A percentile compares a stretch with the other conserved stretches of the same genome.
These are phyloP conservation scores for Bombus waltoni DNA, from an alignment of 1,140 invertebrate species.

Conservation along the genomic window DNA sequence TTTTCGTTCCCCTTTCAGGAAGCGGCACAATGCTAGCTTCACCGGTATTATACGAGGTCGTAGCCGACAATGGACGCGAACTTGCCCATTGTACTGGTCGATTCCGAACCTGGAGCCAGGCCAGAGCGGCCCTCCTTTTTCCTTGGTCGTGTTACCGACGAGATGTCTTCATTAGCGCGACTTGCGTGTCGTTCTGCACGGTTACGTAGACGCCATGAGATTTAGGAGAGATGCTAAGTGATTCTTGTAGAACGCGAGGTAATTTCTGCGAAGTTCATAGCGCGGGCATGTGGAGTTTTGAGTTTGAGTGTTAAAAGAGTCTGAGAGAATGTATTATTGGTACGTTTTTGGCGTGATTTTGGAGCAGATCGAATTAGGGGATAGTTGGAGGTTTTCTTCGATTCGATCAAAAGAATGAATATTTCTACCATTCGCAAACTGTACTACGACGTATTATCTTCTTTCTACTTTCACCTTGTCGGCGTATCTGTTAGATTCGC, in stretches of 20 bases:
- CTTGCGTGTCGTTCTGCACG: not conserved
- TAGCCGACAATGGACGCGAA: slow-evolving; percentile 61
- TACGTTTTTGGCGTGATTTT: too few relatives aligned
- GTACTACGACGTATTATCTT: too few relatives aligned
- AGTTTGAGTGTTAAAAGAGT: not conserved
- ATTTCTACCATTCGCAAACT: too few relatives aligned
- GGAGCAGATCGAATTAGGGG: too few relatives aligned
- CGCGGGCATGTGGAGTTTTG: not conserved
- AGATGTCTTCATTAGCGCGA: slow-evolving; percentile 66
- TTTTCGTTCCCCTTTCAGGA: slow-evolving; percentile 55
- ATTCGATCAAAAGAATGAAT: too few relatives aligned
- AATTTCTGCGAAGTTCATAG: not conserved
- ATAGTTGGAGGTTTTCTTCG: too few relatives aligned
- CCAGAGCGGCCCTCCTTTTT: slow-evolving; percentile 34
- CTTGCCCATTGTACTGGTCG: slow-evolving; percentile 62
- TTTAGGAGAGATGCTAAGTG: not conserved
- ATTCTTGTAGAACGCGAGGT: not conserved
- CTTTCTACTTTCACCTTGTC: too few relatives aligned
- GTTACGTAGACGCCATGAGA: not conserved
- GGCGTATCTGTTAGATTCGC: too few relatives aligned
- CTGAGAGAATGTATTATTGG: too few relatives aligned
- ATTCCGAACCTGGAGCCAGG: slow-evolving; percentile 43
- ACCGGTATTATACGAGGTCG: slow-evolving; percentile 51
- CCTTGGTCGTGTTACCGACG: slow-evolving; percentile 49
- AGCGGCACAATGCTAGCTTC: slow-evolving; percentile 57